Evolutionary conservation across 2,113 vertebrate species (phyloP), one percentile per base, ranked within the genome.

Genomic region (Ascaphus truei): DNA sequence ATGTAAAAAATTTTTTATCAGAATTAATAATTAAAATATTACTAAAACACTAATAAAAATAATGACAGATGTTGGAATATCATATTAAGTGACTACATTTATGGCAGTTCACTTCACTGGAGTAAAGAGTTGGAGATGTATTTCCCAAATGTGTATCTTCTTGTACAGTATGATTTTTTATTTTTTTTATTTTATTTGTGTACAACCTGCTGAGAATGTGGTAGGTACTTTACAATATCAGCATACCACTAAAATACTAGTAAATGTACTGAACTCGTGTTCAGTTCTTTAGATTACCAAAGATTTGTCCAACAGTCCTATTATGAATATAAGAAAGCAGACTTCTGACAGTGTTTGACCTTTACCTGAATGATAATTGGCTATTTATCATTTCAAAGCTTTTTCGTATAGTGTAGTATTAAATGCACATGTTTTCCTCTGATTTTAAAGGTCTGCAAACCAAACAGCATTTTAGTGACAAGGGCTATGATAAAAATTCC

Each of bases 321-420:
- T 65, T 53, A 53, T 22, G 33, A 52, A 53, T 13, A 53, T 9
- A 65, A 39, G 18, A 34, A 18, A 53, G 25, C 18, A 41, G 6
- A 12, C 62, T 34, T 50, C 39, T 53, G 23, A 55, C 15, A 65
- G 48, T 25, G 29, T 29, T 55, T 65, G 33, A 65, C 62, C 22
- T 65, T 52, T 53, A 62, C 27, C 31, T 51, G n/a, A 65, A 53
- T 41, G 48, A n/a, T 45, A 45, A 45, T 45, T 45, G 41, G 41
- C 8, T 7, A 16, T 5, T 3, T 10, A 13, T 45, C 16, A n/a
- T 45, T 45, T 18, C 41, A 45, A 45, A 45, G 10, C n/a, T 18
- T 7, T 7, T 8, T 45, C 20, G 20, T 18, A 45, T n/a, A n/a
- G 16, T 20, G 3, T 20, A 45, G 41, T 45, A 20, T n/a, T n/a